phyloP scores from a whole-genome alignment of 2,888 invertebrate genomes.

The Zaprionus obscuricornis region DNA sequence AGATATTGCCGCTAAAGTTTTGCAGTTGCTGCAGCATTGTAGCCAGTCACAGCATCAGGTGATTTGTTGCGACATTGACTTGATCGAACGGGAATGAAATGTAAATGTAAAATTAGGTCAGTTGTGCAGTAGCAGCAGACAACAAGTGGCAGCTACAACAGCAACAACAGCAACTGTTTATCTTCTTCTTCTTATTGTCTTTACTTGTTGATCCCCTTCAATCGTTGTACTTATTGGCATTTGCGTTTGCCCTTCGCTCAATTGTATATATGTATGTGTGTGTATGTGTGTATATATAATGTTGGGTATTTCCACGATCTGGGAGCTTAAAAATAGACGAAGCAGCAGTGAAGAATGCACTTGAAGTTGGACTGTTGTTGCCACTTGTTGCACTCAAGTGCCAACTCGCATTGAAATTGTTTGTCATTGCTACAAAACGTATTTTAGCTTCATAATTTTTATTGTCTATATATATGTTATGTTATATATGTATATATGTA shows the following conservation, averaged over 20 bases:
- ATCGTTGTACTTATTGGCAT: conserved; percentile 55
- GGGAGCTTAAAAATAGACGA: conserved; percentile 67
- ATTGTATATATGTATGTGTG: neutral
- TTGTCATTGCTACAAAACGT: conserved; percentile 54
- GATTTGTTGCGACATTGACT: conserved; percentile 52
- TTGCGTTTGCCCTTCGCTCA: conserved; percentile 66
- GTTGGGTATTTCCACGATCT: conserved; percentile 59
- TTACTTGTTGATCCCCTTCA: no score
- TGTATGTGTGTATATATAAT: conserved; percentile 10
- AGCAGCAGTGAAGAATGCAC: conserved; percentile 68
- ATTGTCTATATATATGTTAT: neutral
- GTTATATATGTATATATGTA: no score
- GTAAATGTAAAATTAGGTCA: conserved; percentile 69
- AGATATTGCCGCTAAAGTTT: conserved; percentile 19
- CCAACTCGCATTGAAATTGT: conserved; percentile 42
- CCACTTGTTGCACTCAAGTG: conserved; percentile 79
- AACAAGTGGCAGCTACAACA: conserved; percentile 43
- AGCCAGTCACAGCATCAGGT: conserved; percentile 11
- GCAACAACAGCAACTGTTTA: conserved; percentile 12
- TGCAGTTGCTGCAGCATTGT: conserved; percentile 10
- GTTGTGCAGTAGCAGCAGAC: conserved; percentile 63
- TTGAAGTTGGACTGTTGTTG: conserved; percentile 64
- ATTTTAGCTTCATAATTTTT: conserved; percentile 11
- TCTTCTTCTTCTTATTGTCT: conserved; percentile 29
- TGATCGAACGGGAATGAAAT: neutral